Evolutionary conservation across 2,888 invertebrate genomes (phyloP).

Genomic region (Harpalus rufipes): DNA sequence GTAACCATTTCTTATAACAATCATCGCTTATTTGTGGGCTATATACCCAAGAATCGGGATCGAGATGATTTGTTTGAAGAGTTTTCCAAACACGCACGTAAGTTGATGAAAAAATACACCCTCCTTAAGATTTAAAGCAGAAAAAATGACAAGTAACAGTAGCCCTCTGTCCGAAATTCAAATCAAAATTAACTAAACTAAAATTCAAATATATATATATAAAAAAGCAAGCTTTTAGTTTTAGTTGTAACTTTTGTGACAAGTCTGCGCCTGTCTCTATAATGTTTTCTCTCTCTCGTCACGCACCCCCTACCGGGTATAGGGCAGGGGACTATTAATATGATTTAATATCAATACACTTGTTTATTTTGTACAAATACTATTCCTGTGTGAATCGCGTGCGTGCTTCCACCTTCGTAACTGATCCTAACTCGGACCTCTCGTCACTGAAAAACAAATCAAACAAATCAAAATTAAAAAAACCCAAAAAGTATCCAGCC

Average conservation of each 20-base stretch:
- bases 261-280: slow-evolving; percentile 64
- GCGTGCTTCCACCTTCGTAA: slow-evolving; percentile 53
- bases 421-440: slow-evolving; percentile 54
- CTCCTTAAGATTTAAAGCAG: slow-evolving; percentile 59
- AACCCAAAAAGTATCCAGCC: slow-evolving; percentile 53
- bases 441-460: slow-evolving; percentile 56
- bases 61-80: slow-evolving; percentile 99
- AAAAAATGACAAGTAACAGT: slow-evolving; percentile 56
- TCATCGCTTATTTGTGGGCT: slow-evolving; percentile 99
- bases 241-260: slow-evolving; percentile 48
- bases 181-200: slow-evolving; percentile 11
- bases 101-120: slow-evolving; percentile 80
- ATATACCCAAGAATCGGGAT: slow-evolving; percentile 99
- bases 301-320: slow-evolving; percentile 63
- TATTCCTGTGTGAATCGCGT: slow-evolving; percentile 56
- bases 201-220: no score
- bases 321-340: slow-evolving; percentile 66
- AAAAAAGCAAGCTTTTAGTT: slow-evolving; percentile 33
- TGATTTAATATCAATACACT: slow-evolving; percentile 59
- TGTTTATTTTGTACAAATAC: slow-evolving; percentile 49
- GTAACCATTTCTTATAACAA: slow-evolving; percentile 99
- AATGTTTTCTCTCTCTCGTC: slow-evolving; percentile 52
- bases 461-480: slow-evolving; percentile 52
- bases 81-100: slow-evolving; percentile 99
- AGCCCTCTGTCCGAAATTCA: slow-evolving; percentile 65